phyloP scores from a whole-genome alignment of 2,888 invertebrate genomes.

The Homarus gammarus region DNA sequence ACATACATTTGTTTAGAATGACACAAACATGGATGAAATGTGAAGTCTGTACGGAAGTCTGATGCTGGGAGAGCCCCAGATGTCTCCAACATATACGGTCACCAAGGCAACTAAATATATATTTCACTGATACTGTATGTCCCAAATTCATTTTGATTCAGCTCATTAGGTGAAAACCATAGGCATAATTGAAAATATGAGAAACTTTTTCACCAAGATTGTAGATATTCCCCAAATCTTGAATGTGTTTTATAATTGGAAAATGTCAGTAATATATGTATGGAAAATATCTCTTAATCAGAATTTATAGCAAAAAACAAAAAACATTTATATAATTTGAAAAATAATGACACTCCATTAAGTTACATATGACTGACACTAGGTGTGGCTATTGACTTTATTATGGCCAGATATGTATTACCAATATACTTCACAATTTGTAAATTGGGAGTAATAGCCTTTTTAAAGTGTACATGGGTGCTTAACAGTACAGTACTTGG shows the following conservation, averaged over 20 bases:
- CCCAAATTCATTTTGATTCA: constrained; percentile 24
- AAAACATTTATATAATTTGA: not conserved
- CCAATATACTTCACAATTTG: constrained; percentile 19
- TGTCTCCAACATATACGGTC: constrained; percentile 43
- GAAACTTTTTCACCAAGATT: not conserved
- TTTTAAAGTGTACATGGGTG: constrained; percentile 26
- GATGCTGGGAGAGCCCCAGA: constrained; percentile 23
- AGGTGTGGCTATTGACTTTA: not conserved
- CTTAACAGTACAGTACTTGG: constrained; percentile 6
- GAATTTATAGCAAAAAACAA: too few species aligned
- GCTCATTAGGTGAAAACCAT: not conserved
- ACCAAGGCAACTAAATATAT: constrained; percentile 30
- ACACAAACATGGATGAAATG: constrained; percentile 7
- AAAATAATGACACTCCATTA: not conserved
- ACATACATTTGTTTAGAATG: not conserved
- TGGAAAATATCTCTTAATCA: not conserved
- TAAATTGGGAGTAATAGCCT: constrained; percentile 20
- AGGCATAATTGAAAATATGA: not conserved
- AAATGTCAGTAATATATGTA: not conserved
- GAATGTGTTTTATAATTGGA: not conserved
- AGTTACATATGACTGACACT: not conserved
- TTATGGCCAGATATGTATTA: constrained; percentile 1
- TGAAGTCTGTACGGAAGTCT: constrained; percentile 10
- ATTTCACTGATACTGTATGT: constrained; percentile 41
- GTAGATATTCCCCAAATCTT: not conserved